Evolutionary conservation across 2,888 invertebrate genomes (phyloP).

Genomic region (Heteromyza rotundicornis): DNA sequence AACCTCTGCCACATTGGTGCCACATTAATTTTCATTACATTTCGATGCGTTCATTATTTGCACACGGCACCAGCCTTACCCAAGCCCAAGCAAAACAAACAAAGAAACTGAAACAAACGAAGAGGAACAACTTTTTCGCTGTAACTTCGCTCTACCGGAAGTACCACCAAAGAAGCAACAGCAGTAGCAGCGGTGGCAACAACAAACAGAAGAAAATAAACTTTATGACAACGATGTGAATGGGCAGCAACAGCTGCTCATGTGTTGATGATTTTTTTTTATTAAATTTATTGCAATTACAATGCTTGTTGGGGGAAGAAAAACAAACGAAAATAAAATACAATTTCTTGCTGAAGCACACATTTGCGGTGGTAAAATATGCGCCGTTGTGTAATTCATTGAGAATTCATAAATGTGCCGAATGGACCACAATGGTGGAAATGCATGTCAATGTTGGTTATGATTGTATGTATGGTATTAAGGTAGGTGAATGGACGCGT

Average conservation of each 20-base stretch:
- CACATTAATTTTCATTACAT: constrained; percentile 24
- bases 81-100: not conserved
- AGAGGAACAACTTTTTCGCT: not conserved
- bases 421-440: no score
- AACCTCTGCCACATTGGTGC: not conserved
- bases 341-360: no score
- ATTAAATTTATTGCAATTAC: constrained; percentile 2
- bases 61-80: constrained; percentile 5
- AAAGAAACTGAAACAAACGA: not conserved
- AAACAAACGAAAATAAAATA: not conserved
- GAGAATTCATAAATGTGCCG: no score
- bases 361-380: not conserved
- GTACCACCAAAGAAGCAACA: not conserved
- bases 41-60: constrained; percentile 16
- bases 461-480: no score
- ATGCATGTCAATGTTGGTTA: no score
- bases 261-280: not conserved
- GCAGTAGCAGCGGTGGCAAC: not conserved
- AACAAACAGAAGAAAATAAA: not conserved
- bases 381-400: not conserved
- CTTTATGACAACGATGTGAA: no score
- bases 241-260: not conserved
- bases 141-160: not conserved
- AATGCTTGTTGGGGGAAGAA: no score
- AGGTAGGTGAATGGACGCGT: no score